phyloP scores from a whole-genome alignment of 2,113 vertebrate species.

The Cyanoramphus novaezelandiae region DNA sequence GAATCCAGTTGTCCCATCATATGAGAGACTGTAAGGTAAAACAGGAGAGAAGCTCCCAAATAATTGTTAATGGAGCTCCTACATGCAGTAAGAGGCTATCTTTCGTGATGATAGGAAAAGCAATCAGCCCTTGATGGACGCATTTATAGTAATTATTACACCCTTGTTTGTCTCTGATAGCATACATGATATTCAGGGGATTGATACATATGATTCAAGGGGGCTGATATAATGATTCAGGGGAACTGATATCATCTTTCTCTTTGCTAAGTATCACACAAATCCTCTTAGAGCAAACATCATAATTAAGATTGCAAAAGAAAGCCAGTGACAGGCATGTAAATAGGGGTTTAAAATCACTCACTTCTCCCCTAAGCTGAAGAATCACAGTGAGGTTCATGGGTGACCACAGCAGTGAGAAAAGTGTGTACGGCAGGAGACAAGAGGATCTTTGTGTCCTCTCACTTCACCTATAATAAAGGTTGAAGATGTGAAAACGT shows the following conservation, averaged over 20 bases:
- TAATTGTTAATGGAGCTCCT: not conserved
- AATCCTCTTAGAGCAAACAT: not conserved
- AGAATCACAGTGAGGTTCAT: not conserved
- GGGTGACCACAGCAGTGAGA: not conserved
- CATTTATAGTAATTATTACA: not conserved
- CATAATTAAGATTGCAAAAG: slow-evolving; percentile 25
- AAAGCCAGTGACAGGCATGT: not conserved
- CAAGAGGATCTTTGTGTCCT: not conserved
- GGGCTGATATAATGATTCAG: not conserved
- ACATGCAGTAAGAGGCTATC: not conserved
- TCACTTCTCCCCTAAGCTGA: not conserved
- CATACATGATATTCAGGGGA: not conserved
- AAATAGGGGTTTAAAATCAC: not conserved
- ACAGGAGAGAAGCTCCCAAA: not conserved
- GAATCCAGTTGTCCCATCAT: not conserved
- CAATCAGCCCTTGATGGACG: not conserved
- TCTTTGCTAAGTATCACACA: not conserved
- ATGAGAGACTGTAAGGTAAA: not conserved
- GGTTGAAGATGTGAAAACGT: not conserved
- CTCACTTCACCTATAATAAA: not conserved
- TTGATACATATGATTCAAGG: not conserved
- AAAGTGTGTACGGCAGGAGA: not conserved
- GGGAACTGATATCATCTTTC: not conserved
- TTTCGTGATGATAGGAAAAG: not conserved
- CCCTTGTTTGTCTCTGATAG: not conserved